Conservation (phyloP, 1,140 invertebrate species). For the honey bee (Apis mellifera) region DNA sequence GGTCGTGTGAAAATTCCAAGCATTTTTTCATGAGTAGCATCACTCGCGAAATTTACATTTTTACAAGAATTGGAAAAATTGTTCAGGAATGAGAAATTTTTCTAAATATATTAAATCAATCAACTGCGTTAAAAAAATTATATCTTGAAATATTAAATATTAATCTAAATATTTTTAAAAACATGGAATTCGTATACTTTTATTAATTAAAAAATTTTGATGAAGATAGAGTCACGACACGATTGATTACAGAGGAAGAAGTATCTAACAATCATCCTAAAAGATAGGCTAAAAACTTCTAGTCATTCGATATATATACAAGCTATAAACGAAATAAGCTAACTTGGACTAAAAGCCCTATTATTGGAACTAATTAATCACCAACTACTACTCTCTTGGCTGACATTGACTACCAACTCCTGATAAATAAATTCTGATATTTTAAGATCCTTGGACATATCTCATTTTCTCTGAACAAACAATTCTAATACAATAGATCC, state of each 20-base stretch:
- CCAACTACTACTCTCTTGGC: background rate
- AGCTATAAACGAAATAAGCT: background rate
- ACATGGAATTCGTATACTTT: no score
- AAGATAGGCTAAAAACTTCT: background rate
- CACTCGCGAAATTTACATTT: no score
- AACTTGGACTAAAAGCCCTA: background rate
- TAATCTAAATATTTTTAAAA: no score
- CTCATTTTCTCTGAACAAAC: background rate
- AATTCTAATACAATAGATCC: background rate
- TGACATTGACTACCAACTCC: background rate
- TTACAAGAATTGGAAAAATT: no score
- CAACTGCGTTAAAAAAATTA: no score
- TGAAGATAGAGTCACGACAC: background rate
- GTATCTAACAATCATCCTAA: background rate
- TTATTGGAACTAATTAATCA: slow-evolving; percentile 14
- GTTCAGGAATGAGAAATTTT: no score
- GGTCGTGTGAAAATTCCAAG: no score
- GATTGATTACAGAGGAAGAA: no score
- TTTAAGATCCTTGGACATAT: background rate
- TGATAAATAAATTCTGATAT: background rate
- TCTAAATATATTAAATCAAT: no score
- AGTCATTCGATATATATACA: background rate
- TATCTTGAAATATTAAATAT: no score
- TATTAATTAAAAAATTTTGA: no score
- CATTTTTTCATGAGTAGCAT: no score